Evolutionary conservation across 2,113 vertebrate genomes (phyloP).

Genomic region (Hylia prasina): DNA sequence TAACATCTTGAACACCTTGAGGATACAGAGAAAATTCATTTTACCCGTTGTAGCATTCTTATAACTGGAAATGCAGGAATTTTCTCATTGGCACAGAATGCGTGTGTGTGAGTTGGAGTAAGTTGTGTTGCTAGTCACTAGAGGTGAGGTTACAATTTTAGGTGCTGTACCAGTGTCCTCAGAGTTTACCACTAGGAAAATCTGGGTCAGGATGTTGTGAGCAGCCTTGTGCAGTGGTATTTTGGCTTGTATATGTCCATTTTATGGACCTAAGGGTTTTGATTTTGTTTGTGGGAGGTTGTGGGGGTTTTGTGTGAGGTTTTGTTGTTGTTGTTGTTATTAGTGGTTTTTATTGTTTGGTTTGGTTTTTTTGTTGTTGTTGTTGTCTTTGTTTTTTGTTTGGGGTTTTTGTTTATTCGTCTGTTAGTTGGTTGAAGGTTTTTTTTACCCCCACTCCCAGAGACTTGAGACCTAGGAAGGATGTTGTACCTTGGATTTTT

Average conservation of each 20-base stretch:
- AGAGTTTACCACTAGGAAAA: background rate
- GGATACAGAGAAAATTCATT: background rate
- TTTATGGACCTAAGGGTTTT: background rate
- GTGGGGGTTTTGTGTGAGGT: background rate
- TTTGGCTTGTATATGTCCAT: background rate
- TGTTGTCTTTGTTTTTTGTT: background rate
- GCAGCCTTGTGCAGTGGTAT: background rate
- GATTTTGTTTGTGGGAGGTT: background rate
- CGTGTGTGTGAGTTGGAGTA: background rate
- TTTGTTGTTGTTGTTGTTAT: background rate
- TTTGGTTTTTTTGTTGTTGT: background rate
- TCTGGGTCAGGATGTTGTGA: background rate
- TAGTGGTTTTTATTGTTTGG: background rate
- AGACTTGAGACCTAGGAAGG: background rate
- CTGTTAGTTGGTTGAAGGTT: rapidly evolving
- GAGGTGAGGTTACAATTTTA: background rate
- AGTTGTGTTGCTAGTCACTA: background rate
- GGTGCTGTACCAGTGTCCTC: background rate
- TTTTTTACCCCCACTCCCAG: rapidly evolving
- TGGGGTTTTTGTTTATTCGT: background rate
- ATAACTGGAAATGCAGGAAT: background rate
- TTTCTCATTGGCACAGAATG: background rate
- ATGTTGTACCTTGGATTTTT: background rate
- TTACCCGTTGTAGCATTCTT: background rate
- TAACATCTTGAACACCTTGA: background rate